These are phyloP conservation scores for Stigmatopora argus DNA, from an alignment of 2,113 vertebrate genomes.

Conservation along the genomic window DNA sequence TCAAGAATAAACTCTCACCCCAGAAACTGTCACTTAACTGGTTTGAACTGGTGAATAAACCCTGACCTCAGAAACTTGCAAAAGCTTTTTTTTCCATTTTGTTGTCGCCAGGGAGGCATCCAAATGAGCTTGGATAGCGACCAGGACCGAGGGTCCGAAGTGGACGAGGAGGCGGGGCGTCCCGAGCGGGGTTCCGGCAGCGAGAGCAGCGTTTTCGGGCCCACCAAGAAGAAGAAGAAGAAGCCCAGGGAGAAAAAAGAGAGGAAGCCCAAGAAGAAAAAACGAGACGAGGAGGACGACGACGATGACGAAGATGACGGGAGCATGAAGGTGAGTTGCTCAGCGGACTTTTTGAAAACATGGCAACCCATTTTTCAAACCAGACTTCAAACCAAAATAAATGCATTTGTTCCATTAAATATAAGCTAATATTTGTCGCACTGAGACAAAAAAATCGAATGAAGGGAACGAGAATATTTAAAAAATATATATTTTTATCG, in stretches of 20 bases:
- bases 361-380: not conserved
- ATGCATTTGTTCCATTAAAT: too few relatives aligned
- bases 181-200: conserved; percentile 81
- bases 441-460: too few relatives aligned
- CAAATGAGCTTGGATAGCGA: conserved; percentile 73
- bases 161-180: conserved; percentile 75
- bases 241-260: conserved; percentile 93
- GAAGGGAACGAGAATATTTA: too few relatives aligned
- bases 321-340: conserved; percentile 73
- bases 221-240: conserved; percentile 94
- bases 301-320: conserved; percentile 80
- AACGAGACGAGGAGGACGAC: conserved; percentile 86
- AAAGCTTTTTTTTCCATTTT: not conserved
- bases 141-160: conserved; percentile 81
- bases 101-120: conserved; percentile 25
- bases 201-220: conserved; percentile 85
- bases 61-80: too few relatives aligned
- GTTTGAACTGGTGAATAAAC: too few relatives aligned
- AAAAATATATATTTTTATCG: too few relatives aligned
- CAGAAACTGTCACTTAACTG: too few relatives aligned
- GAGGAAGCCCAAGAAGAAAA: conserved; percentile 84
- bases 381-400: too few relatives aligned
- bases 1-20: too few relatives aligned
- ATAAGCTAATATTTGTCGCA: too few relatives aligned
- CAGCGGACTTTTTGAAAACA: not conserved